Evolutionary conservation across 1,140 invertebrate genomes (phyloP), one percentile per base, ranked within the genome.

Genomic region (Coptotermes formosanus): DNA sequence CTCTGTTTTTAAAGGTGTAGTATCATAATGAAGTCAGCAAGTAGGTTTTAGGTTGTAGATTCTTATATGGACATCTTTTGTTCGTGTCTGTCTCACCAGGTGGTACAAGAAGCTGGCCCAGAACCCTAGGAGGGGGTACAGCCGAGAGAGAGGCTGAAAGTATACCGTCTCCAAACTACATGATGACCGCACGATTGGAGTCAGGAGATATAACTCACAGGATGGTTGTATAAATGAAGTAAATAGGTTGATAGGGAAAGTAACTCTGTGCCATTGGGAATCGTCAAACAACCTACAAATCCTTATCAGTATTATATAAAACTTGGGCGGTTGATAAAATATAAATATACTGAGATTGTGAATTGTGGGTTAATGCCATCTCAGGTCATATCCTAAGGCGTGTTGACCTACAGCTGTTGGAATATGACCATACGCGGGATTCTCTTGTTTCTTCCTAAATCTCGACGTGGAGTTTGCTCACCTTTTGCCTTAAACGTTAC

Each of bases 51-150:
- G 64, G 52, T 55, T 55, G 14, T 75, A 25, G 64, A 75, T 75
- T n/a, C 25, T n/a, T 75, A 75, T 75, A 75, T 75, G 64, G 64
- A 75, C 64, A 75, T 75, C 64, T 30, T 19, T 55, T 75, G 64
- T 75, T 75, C 64, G n/a, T 30, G 64, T 75, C 64, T 25, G 6
- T 30, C 64, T 30, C 64, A 30, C 64, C 64, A 75, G 64, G 64
- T 75, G 64, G 64, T 75, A 30, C 64, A 75, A 75, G 52, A 55
- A 55, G 52, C 52, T 16, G 52, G 52, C 6, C n/a, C 21, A n/a
- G 64, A 75, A 14, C 14, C 30, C n/a, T 55, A 16, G 64, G 9
- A 75, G 25, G 64, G 64, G 25, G 64, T 75, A 75, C n/a, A 55
- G 52, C 14, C 19, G 1, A 21, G 52, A 55, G 64, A 75, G 64